Base-by-base conservation (phyloP, 2,113 vertebrate genomes). In the Eublepharis macularius region DNA sequence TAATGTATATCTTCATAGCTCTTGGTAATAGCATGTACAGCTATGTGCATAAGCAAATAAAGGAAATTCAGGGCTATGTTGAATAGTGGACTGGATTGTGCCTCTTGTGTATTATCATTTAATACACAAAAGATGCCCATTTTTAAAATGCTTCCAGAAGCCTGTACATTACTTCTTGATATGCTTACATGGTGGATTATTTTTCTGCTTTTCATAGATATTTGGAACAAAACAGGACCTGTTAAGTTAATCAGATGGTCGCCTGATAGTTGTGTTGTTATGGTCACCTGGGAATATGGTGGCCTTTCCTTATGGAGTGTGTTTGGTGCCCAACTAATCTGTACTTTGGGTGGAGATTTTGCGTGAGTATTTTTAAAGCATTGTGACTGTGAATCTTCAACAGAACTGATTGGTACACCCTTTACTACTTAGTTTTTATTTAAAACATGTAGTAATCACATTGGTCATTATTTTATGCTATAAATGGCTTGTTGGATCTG, bases 261-360 rank as follows among this genome's bases (percentile, higher is more conserved):
- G 87, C 99, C 99, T 84, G 99, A 99, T 96, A 98, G 96, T 90
- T 99, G 98, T 77, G 98, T 98, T 89, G 97, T 95, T 88, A 98
- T 98, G 96, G 98, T 99, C 90, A 99, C 98, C 1, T 99, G 99
- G 99, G 98, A 98, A 83, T 97, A 94, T 88, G 99, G 99, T 32
- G 98, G 99, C 80, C 95, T 99, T 34, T 99, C 99, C 17, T 93
- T 99, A 75, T 99, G 99, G 98, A 99, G 99, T 81, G 99, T 99
- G 84, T 99, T 99, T 92, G 99, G 99, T 90, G 98, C 99, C 92
- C 99, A 99, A 84, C 98, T 99, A 90, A 98, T 99, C 93, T 99
- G 99, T 95, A 99, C 99, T 54, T 96, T 99, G 82, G 98, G 98
- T 94, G 99, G 98, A 93, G 99, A 99, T 93, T 99, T 99, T 96